Conservation (phyloP, 2,888 invertebrate genomes). For the Agrotis ipsilon region DNA sequence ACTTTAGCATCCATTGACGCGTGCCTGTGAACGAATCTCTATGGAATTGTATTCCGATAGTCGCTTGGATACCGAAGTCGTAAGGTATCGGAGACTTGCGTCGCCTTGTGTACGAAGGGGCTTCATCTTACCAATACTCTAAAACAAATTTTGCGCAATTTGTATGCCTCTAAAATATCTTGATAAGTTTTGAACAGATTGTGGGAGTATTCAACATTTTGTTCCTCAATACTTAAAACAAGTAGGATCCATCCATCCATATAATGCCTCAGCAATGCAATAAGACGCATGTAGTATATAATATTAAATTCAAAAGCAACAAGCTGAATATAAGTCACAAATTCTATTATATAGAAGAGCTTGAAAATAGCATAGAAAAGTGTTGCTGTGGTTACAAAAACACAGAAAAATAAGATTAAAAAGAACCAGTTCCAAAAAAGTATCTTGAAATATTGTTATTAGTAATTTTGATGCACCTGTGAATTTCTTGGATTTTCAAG, state of each 20-base stretch:
- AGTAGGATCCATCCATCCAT: not conserved
- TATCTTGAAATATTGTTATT: not conserved
- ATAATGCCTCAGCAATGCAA: conserved; percentile 3
- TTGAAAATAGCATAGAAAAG: too few relatives aligned
- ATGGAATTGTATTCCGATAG: too few relatives aligned
- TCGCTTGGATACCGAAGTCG: too few relatives aligned
- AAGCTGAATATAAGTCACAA: too few relatives aligned
- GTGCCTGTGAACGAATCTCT: too few relatives aligned
- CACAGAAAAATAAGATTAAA: too few relatives aligned
- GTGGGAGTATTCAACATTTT: not conserved
- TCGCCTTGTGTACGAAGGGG: too few relatives aligned
- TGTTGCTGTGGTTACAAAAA: too few relatives aligned
- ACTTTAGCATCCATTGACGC: too few relatives aligned
- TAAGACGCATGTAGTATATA: not conserved
- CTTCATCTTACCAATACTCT: conserved; percentile 10
- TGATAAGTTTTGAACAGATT: not conserved
- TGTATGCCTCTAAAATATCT: conserved; percentile 14
- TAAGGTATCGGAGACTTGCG: too few relatives aligned
- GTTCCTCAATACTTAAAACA: not conserved
- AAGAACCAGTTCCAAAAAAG: not conserved
- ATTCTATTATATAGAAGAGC: too few relatives aligned
- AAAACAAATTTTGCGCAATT: conserved; percentile 1
- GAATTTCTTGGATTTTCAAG: not conserved
- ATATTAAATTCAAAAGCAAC: conserved; percentile 7
- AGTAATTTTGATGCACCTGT: not conserved